Evolutionary conservation across 2,113 vertebrate genomes (phyloP), one percentile per base, ranked within the genome.

Genomic region (Galemys pyrenaicus): DNA sequence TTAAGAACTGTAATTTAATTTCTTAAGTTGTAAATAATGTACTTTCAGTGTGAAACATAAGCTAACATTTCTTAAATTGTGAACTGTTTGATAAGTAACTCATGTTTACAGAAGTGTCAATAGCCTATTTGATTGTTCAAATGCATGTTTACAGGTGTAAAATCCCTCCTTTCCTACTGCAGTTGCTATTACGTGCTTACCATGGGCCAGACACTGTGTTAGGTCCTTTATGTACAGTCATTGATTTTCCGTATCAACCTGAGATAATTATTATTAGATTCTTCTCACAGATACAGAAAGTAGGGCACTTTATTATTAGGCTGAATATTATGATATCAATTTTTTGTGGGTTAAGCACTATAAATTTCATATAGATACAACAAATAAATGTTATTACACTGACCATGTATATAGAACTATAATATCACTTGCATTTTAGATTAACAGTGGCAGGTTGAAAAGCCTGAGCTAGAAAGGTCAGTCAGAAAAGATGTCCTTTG

Each of bases 211-310:
- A 9, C 12, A 54, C 32, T 28, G 4, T 39, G 16, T 51, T 80
- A 68, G 58, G 30, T 80, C 12, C 79, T 37, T 78, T 71, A 12
- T 49, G 1, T 60, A 37, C 4, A 71, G n/a, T 70, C 74, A 35
- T n/a, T 67, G 49, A 90, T 28, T 73, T 82, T 30, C 15, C 56
- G 24, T 6, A 56, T 54, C 39, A 54, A 1, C 35, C 60, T 67
- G 19, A 90, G 24, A 39, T 78, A 70, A 83, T 77, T 64, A 74
- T 64, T 85, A 20, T 46, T 79, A 85, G 60, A 75, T 13, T 78
- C 6, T 67, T 58, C 91, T 94, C 37, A 85, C 46, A 91, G 58
- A 39, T 54, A 28, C 37, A 95, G 35, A 93, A 94, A 92, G 37
- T 39, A 74, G 84, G 24, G 9, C 0, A 64, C 28, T 92, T 81